Base-by-base conservation (phyloP, 2,113 vertebrate genomes). In the Delphinapterus leucas region DNA sequence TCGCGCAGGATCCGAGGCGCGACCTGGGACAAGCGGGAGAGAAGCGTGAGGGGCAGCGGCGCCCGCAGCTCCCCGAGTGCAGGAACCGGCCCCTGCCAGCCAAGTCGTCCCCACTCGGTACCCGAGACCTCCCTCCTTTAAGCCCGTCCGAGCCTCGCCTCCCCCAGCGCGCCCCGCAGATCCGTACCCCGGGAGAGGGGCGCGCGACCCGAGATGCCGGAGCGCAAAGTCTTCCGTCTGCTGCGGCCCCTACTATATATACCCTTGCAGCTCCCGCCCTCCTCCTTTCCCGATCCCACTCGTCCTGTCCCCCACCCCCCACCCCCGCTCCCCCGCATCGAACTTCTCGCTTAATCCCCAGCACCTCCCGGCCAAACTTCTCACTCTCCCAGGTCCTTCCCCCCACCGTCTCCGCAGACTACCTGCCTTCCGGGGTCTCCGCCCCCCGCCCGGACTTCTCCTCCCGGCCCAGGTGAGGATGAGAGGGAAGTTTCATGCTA, bases 401-500 rank as follows among this genome's bases (percentile, higher is more conserved):
- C 26, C 33, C 61, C 31, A 8, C 88, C 92, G 31, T 90, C 97
- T 26, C 73, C 47, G 85, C 88, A 0, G 88, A 33, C 21, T 41
- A 81, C 95, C 86, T 36, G 96, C 91, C 83, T 93, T 91, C 92
- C 87, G 60, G 81, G 84, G 87, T 88, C 97, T 36, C 90, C 87
- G 60, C 95, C 88, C 88, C 76, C 70, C 11, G 31, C 31, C 47
- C 31, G n/a, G 47, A 88, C 81, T 41, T 41, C 84, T 73, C 63
- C 55, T 38, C 63, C 33, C 0, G 3, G 71, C 47, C 93, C 86
- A 44, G 89, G 67, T 85, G 41, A 0, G 63, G 61, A 7, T 0
- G 61, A 7, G 81, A 82, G 90, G 28, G 38, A 96, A 98, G 98
- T 98, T 97, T 96, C 97, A 31, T 81, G 67, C 85, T 95, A 77